A percentile compares a stretch with the other conserved stretches of the same genome.
Evolutionary conservation across 2,797 vertebrate species (phyloP).

Genomic region (Myiotriccus ornatus): DNA sequence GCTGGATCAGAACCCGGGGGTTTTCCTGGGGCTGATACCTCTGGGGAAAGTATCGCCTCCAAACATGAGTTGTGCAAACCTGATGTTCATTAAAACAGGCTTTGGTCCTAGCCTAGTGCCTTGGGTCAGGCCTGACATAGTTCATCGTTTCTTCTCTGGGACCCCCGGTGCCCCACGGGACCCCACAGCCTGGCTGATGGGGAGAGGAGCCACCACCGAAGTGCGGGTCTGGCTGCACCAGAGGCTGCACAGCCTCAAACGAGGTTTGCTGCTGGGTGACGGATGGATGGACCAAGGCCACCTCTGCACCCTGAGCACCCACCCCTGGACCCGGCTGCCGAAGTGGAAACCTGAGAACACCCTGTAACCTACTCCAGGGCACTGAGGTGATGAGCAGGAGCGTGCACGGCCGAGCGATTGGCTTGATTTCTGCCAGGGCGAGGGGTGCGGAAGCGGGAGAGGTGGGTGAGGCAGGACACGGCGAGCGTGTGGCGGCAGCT

Average conservation of each 20-base stretch:
- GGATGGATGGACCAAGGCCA: not conserved
- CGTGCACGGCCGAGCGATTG: fast-evolving
- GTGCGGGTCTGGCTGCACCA: not conserved
- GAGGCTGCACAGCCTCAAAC: not conserved
- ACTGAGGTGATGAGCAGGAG: fast-evolving
- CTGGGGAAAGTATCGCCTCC: not conserved
- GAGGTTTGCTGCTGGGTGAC: not conserved
- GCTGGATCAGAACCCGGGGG: fast-evolving
- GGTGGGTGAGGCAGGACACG: not conserved
- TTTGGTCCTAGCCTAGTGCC: not conserved
- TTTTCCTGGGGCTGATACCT: not conserved
- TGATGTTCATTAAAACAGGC: fast-evolving
- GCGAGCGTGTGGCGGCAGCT: fast-evolving
- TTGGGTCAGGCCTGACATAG: not conserved
- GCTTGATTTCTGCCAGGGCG: not conserved
- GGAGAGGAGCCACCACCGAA: fast-evolving
- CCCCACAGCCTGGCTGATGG: not conserved
- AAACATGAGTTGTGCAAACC: not conserved
- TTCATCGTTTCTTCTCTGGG: not conserved
- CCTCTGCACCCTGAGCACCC: not conserved
- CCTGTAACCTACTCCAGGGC: fast-evolving
- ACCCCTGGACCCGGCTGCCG: fast-evolving
- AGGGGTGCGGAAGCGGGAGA: not conserved
- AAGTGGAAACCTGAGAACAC: fast-evolving
- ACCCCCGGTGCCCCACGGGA: fast-evolving